Conservation (phyloP, 2,113 vertebrate species). For the Hydrochoerus hydrochaeris region DNA sequence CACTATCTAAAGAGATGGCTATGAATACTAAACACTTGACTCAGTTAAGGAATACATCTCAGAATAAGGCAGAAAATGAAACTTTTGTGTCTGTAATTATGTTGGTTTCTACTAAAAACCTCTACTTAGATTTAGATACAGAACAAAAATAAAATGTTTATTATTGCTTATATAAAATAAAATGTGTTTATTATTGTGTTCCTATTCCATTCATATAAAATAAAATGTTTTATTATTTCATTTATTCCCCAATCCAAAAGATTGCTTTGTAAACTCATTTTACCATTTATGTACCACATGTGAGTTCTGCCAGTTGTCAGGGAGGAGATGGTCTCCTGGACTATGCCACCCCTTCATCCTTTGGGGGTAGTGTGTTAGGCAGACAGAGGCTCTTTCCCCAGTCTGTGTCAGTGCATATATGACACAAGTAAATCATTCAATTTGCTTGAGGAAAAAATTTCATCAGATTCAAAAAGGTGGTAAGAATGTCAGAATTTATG, state of each 20-base stretch:
- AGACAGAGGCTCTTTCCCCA: neutral
- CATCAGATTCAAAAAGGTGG: slow-evolving; percentile 12
- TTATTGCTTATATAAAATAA: neutral
- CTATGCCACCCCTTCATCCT: neutral
- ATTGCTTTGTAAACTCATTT: neutral
- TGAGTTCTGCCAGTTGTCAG: neutral
- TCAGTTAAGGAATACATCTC: slow-evolving; percentile 26
- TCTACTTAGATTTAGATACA: slow-evolving; percentile 22
- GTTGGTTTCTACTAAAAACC: neutral
- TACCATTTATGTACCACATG: neutral
- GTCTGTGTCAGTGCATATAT: neutral
- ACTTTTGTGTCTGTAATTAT: slow-evolving; percentile 35
- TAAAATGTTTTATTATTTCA: neutral
- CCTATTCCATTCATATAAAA: neutral
- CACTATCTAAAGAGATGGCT: slow-evolving; percentile 66
- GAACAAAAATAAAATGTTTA: neutral
- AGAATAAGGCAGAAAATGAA: slow-evolving; percentile 37
- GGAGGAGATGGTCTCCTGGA: neutral
- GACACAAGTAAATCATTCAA: slow-evolving; percentile 27
- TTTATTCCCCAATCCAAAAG: neutral
- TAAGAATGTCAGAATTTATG: neutral
- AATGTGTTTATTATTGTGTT: neutral
- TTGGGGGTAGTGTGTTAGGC: neutral
- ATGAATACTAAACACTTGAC: slow-evolving; percentile 73
- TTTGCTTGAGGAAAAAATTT: slow-evolving; percentile 25